phyloP scores from a whole-genome alignment of 35 echinoderm and acorn worm genomes.

The Holothuria glaberrima region DNA sequence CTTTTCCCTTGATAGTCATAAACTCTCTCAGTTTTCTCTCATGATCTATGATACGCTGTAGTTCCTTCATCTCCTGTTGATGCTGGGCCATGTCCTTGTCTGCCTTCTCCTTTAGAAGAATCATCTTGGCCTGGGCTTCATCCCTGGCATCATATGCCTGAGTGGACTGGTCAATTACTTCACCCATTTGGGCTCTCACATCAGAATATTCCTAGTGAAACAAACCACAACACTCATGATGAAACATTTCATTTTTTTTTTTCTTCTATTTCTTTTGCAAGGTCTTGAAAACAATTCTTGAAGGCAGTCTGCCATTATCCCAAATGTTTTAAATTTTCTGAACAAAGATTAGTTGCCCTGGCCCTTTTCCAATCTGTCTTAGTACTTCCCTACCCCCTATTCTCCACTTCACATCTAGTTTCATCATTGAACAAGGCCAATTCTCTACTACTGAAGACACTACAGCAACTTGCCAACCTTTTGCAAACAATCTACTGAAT shows the following conservation, averaged over 20 bases:
- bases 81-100: conserved; percentile 98
- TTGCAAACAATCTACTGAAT: too few relatives aligned
- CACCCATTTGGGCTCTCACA: conserved; percentile 82
- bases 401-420: too few relatives aligned
- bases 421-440: too few relatives aligned
- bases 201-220: conserved; percentile 70
- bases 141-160: conserved; percentile 91
- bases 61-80: conserved; percentile 97
- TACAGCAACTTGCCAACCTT: too few relatives aligned
- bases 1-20: conserved; percentile 97
- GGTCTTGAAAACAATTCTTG: too few relatives aligned
- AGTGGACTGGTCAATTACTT: conserved; percentile 99
- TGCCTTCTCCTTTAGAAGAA: conserved; percentile 96
- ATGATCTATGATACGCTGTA: conserved; percentile 97
- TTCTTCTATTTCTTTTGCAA: neutral
- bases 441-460: too few relatives aligned
- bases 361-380: too few relatives aligned
- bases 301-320: too few relatives aligned
- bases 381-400: too few relatives aligned
- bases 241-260: too few relatives aligned
- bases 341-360: neutral
- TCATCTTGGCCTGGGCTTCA: conserved; percentile 99
- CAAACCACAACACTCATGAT: neutral
- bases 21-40: conserved; percentile 92
- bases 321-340: too few relatives aligned